These are phyloP conservation scores for Adelognathus sp. DNA, from an alignment of 2,888 invertebrate species.

Conservation along the genomic window DNA sequence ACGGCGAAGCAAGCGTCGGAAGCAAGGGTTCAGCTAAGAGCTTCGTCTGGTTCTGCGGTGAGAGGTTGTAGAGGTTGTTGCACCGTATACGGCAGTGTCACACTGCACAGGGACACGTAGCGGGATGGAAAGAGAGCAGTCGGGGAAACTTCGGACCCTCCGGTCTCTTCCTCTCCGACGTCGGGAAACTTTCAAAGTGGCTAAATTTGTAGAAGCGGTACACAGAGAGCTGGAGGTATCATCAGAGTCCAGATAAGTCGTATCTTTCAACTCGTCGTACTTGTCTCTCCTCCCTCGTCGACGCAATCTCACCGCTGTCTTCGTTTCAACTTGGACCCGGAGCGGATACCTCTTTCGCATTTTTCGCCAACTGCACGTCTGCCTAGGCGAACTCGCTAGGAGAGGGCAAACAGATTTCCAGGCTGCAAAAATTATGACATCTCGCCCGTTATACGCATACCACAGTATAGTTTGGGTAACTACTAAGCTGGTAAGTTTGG, in stretches of 20 bases:
- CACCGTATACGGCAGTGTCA: neutral
- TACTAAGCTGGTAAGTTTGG: neutral
- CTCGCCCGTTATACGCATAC: neutral
- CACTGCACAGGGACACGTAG: neutral
- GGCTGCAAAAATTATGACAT: neutral
- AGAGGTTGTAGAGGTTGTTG: slow-evolving; percentile 38
- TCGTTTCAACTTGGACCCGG: neutral
- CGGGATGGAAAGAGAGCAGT: neutral
- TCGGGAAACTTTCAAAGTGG: slow-evolving; percentile 56
- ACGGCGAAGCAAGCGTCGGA: slow-evolving; percentile 18
- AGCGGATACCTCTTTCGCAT: neutral
- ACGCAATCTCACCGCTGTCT: neutral
- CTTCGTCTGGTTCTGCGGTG: slow-evolving; percentile 48
- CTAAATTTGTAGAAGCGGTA: slow-evolving; percentile 56
- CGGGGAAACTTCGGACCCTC: slow-evolving; percentile 9
- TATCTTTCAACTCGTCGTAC: slow-evolving; percentile 40
- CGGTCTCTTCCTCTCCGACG: slow-evolving; percentile 29
- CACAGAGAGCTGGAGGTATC: slow-evolving; percentile 42
- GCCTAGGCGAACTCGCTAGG: neutral
- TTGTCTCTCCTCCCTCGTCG: neutral
- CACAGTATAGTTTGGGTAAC: too few species aligned
- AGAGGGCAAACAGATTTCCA: neutral
- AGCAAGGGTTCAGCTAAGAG: slow-evolving; percentile 52
- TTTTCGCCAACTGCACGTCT: neutral
- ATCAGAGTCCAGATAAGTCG: slow-evolving; percentile 52